phyloP scores from a whole-genome alignment of 1,140 invertebrate species.

The Lepidurus packardi region DNA sequence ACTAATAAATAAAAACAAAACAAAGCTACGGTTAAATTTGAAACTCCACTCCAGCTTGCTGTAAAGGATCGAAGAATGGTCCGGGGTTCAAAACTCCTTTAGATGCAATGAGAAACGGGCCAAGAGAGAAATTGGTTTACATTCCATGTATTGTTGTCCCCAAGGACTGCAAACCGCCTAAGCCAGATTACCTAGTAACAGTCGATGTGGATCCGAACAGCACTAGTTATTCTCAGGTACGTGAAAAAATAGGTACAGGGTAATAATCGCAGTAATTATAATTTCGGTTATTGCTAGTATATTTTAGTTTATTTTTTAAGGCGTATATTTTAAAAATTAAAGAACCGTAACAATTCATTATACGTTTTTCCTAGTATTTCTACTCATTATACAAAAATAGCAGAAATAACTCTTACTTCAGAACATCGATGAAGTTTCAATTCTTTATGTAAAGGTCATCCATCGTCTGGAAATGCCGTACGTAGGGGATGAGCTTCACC shows the following conservation, averaged over 20 bases:
- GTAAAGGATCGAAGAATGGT: constrained; percentile 29
- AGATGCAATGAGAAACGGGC: constrained; percentile 70
- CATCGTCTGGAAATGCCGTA: constrained; percentile 70
- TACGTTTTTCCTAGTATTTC: too few species aligned
- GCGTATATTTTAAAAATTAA: too few species aligned
- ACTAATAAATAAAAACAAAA: too few species aligned
- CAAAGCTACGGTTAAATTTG: too few species aligned
- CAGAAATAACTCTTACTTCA: too few species aligned
- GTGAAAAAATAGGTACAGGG: too few species aligned
- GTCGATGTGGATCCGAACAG: constrained; percentile 86
- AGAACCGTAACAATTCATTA: too few species aligned
- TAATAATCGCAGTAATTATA: too few species aligned
- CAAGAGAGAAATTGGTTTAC: constrained; percentile 78
- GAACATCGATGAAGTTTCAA: too few species aligned
- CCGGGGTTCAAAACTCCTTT: constrained; percentile 53
- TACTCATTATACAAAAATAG: too few species aligned
- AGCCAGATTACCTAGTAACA: constrained; percentile 82
- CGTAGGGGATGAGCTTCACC: constrained; percentile 83
- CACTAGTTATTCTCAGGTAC: constrained; percentile 75
- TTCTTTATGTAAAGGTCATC: constrained; percentile 63
- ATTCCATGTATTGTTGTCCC: constrained; percentile 76
- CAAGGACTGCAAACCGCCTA: constrained; percentile 45
- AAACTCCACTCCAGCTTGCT: neutral
- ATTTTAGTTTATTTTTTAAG: too few species aligned
- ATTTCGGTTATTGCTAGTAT: too few species aligned